Percentiles rank a stretch among this genome's conserved stretches.
phyloP scores from a whole-genome alignment of 2,113 vertebrate species.

The Mesocricetus auratus region DNA sequence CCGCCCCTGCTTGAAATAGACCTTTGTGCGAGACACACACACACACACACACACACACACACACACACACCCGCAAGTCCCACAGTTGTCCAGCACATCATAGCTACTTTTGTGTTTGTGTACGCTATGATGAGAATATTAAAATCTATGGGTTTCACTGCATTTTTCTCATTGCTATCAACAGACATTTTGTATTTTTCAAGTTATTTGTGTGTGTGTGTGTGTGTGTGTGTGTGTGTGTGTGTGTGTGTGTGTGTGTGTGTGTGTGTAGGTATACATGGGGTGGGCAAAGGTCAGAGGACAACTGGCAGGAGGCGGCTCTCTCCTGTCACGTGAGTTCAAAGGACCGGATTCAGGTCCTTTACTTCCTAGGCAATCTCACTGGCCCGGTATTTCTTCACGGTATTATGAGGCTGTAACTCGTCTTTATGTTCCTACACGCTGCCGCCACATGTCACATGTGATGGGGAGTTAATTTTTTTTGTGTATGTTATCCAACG shows the following conservation, averaged over 20 bases:
- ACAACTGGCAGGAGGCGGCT: background rate
- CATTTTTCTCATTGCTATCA: background rate
- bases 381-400: too few species aligned
- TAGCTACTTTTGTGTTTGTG: background rate
- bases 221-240: too few species aligned
- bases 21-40: background rate
- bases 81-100: too few species aligned
- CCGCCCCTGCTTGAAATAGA: background rate
- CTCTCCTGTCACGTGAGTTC: background rate
- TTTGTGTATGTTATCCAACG: background rate
- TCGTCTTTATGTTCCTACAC: background rate
- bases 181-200: background rate
- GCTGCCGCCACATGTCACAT: background rate
- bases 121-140: too few species aligned
- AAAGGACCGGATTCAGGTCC: too few species aligned
- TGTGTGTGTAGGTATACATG: too few species aligned
- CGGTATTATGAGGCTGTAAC: background rate
- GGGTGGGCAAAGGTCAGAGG: background rate
- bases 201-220: background rate
- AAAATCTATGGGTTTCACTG: too few species aligned
- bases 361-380: background rate
- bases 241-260: too few species aligned
- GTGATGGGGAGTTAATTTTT: background rate
- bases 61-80: background rate
- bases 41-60: too few species aligned